Evolutionary conservation across 2,888 invertebrate species (phyloP), one percentile per base, ranked within the genome.

Genomic region (Tineola bisselliella): DNA sequence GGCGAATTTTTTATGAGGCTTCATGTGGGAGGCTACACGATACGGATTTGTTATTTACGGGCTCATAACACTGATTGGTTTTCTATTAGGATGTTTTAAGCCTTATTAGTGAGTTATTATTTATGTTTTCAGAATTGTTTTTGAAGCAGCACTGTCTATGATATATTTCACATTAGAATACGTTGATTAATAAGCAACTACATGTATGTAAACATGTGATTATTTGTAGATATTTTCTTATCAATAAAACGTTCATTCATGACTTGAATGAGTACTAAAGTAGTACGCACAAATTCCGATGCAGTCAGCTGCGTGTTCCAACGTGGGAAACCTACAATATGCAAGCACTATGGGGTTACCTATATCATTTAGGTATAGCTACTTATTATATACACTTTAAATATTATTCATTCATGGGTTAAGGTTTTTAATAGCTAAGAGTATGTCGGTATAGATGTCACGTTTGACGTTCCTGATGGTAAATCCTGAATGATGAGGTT

Each of bases 21-120:
- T 77, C 74, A 77, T 79, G 83, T 84, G 83, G 86, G 84, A 84
- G 84, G 84, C 80, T 82, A 75, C 74, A 72, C 76, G 54, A 54
- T 80, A 75, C 71, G 75, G 77, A 79, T 77, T 80, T 73, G 72
- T 48, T 48, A 48, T 48, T 48, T 17, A 48, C 8, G 48, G 5
- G 48, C 10, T 17, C 15, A 48, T 48, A 17, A 10, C 15, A 15
- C n/a, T 48, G 15, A 48, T 48, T 48, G 48, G 48, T 48, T 48
- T 48, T 48, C 48, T 48, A 48, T 48, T 48, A 48, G 48, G 8
- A 13, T 44, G 3, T 48, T 15, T 48, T 48, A 15, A 17, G 17
- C 17, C 48, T 48, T 38, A 38, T 38, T 38, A 38, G 38, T 38
- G 10, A 6, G 3, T 38, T 38, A 12, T 38, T 38, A 6, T 10